These are phyloP conservation scores for Aspiorhynchus laticeps DNA, from an alignment of 2,113 vertebrate species.

Conservation along the genomic window DNA sequence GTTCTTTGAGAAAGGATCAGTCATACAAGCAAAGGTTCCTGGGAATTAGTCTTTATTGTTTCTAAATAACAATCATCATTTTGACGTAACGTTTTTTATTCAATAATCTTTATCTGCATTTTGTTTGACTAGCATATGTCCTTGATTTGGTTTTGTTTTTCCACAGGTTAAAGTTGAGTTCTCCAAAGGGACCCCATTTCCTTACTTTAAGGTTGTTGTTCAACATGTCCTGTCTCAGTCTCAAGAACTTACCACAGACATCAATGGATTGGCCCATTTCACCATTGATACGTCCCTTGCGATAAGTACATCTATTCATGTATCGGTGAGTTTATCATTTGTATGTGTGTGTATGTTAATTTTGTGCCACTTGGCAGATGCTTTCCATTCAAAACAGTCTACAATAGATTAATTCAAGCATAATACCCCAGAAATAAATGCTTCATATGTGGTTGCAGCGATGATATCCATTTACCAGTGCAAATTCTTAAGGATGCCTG, in stretches of 20 bases:
- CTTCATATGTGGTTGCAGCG: background rate
- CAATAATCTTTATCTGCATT: background rate
- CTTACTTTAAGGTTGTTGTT: slow-evolving; percentile 46
- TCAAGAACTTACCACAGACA: slow-evolving; percentile 62
- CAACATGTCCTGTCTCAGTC: background rate
- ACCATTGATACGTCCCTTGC: slow-evolving; percentile 47
- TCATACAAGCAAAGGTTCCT: slow-evolving; percentile 61
- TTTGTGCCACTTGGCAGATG: background rate
- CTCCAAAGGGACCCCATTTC: slow-evolving; percentile 56
- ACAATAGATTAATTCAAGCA: background rate
- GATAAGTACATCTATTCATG: background rate
- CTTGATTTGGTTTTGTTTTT: background rate
- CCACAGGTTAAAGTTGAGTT: slow-evolving; percentile 59
- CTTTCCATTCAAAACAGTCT: background rate
- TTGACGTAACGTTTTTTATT: background rate
- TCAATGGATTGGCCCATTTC: slow-evolving; percentile 64
- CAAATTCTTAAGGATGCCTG: background rate
- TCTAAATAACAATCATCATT: background rate
- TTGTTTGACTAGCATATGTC: background rate
- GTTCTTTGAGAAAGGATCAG: slow-evolving; percentile 54
- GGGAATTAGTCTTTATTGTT: background rate
- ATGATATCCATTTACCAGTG: background rate
- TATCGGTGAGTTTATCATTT: slow-evolving; percentile 44
- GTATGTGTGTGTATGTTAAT: background rate
- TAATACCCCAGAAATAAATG: background rate